These are phyloP conservation scores for Cherax destructor DNA, from an alignment of 1,140 invertebrate genomes.

Conservation along the genomic window DNA sequence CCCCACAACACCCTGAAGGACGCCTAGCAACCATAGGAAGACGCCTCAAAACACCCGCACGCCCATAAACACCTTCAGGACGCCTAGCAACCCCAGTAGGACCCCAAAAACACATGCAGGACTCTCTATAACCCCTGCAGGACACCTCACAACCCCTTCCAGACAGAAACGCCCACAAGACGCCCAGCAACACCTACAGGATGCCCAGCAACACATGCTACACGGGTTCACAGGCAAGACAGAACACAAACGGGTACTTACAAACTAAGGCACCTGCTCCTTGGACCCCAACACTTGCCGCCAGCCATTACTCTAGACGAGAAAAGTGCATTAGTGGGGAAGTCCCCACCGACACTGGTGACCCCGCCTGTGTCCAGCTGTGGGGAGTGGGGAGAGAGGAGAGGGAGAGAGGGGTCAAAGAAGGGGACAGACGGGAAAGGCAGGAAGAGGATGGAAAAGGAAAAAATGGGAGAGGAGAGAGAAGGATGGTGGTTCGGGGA, in stretches of 20 bases:
- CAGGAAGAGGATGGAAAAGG: not conserved
- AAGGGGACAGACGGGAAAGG: not conserved
- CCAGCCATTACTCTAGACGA: constrained; percentile 54
- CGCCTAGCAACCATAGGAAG: no score
- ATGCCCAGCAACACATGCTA: constrained; percentile 23
- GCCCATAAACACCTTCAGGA: no score
- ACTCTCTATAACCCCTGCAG: no score
- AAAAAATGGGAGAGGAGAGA: not conserved
- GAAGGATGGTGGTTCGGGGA: not conserved
- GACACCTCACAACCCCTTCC: no score
- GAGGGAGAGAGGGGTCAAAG: not conserved
- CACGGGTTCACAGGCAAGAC: constrained; percentile 42
- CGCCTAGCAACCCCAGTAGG: no score
- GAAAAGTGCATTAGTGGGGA: constrained; percentile 61
- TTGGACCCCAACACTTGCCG: constrained; percentile 44
- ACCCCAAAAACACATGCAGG: no score
- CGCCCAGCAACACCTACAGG: not conserved
- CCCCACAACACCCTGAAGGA: no score
- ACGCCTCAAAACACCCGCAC: no score
- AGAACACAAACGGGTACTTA: constrained; percentile 40
- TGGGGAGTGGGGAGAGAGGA: not conserved
- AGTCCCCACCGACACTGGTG: constrained; percentile 27
- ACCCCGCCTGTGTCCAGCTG: constrained; percentile 18
- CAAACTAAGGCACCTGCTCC: constrained; percentile 41
- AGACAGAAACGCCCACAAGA: no score